A percentile compares a stretch with the other conserved stretches of the same genome.
Evolutionary conservation across 2,888 invertebrate genomes (phyloP).

Genomic region (Geophilus truncorum): DNA sequence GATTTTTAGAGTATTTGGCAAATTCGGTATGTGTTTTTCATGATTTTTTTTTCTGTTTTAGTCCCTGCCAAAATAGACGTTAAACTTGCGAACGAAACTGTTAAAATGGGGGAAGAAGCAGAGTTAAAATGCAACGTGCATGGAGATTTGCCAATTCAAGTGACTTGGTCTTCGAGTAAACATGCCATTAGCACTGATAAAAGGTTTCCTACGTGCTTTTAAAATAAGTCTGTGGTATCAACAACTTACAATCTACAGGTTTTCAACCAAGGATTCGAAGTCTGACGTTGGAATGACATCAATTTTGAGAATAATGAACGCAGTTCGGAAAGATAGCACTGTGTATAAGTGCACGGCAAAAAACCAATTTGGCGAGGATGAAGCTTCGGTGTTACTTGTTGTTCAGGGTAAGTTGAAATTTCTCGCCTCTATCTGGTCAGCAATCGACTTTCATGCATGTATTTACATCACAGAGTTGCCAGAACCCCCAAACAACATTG

Average conservation of each 20-base stretch:
- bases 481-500: slow-evolving; percentile 16
- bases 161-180: slow-evolving; percentile 59
- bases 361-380: slow-evolving; percentile 37
- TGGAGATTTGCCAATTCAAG: slow-evolving; percentile 81
- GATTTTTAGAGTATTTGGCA: background rate
- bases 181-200: slow-evolving; percentile 14
- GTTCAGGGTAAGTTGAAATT: slow-evolving; percentile 35
- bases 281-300: slow-evolving; percentile 36
- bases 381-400: slow-evolving; percentile 31
- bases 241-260: slow-evolving; percentile 30
- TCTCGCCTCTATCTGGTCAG: no score
- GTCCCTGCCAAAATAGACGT: slow-evolving; percentile 24
- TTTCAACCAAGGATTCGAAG: slow-evolving; percentile 28
- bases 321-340: slow-evolving; percentile 32
- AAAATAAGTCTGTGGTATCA: slow-evolving; percentile 10
- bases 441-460: background rate
- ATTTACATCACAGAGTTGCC: slow-evolving; percentile 4
- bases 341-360: slow-evolving; percentile 35
- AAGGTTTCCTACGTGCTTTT: background rate
- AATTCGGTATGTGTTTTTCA: no score
- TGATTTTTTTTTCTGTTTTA: background rate
- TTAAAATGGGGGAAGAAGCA: slow-evolving; percentile 26
- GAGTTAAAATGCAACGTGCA: slow-evolving; percentile 64
- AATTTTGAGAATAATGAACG: slow-evolving; percentile 30
- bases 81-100: slow-evolving; percentile 29